phyloP scores from a whole-genome alignment of 2,113 vertebrate species.

The Rhynchomys soricoides region DNA sequence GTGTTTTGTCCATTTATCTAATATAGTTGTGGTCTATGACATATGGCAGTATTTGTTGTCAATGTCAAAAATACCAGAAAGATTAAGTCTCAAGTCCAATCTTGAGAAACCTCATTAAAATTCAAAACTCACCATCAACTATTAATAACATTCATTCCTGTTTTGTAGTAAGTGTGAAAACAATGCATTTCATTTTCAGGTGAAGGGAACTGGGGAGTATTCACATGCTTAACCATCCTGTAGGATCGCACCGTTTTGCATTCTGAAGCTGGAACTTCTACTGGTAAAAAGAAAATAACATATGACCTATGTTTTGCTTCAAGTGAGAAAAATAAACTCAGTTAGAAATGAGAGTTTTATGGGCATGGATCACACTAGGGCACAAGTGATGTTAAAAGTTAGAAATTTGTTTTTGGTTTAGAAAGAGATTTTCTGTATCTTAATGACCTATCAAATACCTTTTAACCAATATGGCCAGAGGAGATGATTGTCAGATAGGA shows the following conservation, averaged over 20 bases:
- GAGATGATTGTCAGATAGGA: not conserved
- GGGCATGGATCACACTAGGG: not conserved
- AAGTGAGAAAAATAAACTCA: conserved; percentile 56
- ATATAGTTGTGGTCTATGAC: conserved; percentile 18
- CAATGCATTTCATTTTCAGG: conserved; percentile 77
- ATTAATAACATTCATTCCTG: conserved; percentile 69
- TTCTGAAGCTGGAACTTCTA: conserved; percentile 7
- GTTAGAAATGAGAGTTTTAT: conserved; percentile 46
- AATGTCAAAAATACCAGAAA: conserved; percentile 48
- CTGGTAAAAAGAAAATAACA: not conserved
- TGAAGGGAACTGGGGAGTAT: not conserved
- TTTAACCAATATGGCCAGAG: conserved; percentile 45
- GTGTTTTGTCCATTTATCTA: conserved; percentile 46
- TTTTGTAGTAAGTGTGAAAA: conserved; percentile 68
- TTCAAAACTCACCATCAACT: conserved; percentile 60
- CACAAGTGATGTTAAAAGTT: conserved; percentile 27
- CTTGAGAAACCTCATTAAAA: conserved; percentile 57
- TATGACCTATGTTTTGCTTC: conserved; percentile 29
- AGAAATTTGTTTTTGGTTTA: conserved; percentile 57
- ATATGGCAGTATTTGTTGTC: conserved; percentile 41
- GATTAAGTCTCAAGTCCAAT: conserved; percentile 59
- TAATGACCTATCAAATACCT: conserved; percentile 61
- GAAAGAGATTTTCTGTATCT: conserved; percentile 13
- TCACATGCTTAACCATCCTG: conserved; percentile 43
- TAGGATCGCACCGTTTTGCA: not conserved